phyloP scores from a whole-genome alignment of 2,797 vertebrate species.

The Poeciliopsis gracilis region DNA sequence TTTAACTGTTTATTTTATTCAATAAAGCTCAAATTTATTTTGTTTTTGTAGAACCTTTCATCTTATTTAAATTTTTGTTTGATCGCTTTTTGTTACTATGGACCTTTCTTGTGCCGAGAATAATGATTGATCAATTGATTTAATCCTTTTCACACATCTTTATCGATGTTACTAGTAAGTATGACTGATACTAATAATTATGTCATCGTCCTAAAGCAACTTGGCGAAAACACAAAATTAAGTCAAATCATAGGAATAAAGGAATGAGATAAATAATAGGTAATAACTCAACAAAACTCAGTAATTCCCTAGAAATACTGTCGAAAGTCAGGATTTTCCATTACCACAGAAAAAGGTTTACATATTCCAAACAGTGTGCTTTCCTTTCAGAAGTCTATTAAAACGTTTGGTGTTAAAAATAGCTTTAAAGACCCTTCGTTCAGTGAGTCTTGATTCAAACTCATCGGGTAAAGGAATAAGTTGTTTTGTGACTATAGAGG shows the following conservation, averaged over 20 bases:
- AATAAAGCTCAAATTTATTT: neutral
- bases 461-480: conserved; percentile 78
- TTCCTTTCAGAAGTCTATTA: conserved; percentile 41
- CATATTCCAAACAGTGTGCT: conserved; percentile 10
- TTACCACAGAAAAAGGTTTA: conserved; percentile 15
- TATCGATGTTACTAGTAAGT: neutral
- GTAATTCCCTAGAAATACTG: neutral
- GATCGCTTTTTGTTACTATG: too few species aligned
- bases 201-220: neutral
- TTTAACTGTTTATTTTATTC: neutral
- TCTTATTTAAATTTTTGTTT: too few species aligned
- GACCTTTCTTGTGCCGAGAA: too few species aligned
- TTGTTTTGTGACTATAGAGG: conserved; percentile 49
- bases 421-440: conserved; percentile 38
- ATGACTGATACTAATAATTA: neutral
- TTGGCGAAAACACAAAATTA: neutral
- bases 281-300: neutral
- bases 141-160: neutral
- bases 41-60: too few species aligned
- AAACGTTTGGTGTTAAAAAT: conserved; percentile 33
- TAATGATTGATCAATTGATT: too few species aligned
- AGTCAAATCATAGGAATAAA: neutral
- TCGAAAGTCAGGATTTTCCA: neutral
- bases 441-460: conserved; percentile 74
- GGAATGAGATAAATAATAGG: neutral